Percentiles rank a stretch among this genome's conserved stretches.
Conservation (phyloP, 2,888 invertebrate genomes). For the Metacarcinus magister region DNA sequence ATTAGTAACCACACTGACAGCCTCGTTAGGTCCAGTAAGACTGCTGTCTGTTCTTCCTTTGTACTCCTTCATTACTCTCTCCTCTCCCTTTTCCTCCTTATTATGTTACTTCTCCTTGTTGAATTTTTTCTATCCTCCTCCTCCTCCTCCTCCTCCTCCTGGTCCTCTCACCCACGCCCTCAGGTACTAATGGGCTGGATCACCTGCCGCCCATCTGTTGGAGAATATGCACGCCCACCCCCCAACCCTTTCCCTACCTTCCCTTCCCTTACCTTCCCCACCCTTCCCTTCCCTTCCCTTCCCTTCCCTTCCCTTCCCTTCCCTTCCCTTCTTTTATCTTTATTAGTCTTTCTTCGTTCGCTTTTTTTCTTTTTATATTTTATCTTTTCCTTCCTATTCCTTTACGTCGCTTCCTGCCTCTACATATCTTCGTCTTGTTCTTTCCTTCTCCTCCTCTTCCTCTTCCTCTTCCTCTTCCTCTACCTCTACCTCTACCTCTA, state of each 20-base stretch:
- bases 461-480: background rate
- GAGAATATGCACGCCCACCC: background rate
- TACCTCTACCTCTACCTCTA: background rate
- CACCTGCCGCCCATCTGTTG: no score
- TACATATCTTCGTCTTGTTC: background rate
- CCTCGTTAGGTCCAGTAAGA: no score
- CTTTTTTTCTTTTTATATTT: background rate
- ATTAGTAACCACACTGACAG: no score
- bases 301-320: background rate
- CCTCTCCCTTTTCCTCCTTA: background rate
- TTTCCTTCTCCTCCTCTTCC: background rate
- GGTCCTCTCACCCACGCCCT: background rate
- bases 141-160: slow-evolving; percentile 2
- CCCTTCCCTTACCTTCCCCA: background rate
- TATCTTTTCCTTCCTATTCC: background rate
- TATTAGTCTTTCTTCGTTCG: background rate
- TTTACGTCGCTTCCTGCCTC: background rate
- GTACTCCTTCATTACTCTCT: no score
- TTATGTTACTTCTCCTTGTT: no score
- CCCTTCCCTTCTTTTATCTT: background rate
- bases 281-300: background rate
- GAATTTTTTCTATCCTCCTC: background rate
- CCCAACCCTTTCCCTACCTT: background rate
- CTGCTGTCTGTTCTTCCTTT: background rate
- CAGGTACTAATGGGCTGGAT: no score